Conservation (phyloP, 2,888 invertebrate species). For the Hanleya hanleyi region DNA sequence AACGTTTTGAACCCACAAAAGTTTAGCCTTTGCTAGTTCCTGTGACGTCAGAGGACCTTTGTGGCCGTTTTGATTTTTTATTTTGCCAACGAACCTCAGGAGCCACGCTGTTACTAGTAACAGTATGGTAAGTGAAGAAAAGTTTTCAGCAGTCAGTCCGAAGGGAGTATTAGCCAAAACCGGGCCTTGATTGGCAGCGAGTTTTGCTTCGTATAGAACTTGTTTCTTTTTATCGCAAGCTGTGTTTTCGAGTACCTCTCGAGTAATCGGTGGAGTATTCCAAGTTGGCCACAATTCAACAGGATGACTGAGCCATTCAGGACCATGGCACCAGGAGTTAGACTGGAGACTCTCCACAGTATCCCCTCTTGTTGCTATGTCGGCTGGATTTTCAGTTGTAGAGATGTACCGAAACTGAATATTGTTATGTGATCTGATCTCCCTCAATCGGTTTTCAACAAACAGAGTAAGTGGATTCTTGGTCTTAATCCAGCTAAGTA, state of each 20-base stretch:
- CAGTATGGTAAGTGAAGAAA: constrained; percentile 12
- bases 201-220: no score
- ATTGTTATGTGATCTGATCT: background rate
- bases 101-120: constrained; percentile 14
- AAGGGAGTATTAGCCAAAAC: background rate
- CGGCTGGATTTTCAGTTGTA: background rate
- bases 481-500: background rate
- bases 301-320: background rate
- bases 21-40: background rate
- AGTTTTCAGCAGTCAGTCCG: no score
- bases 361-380: background rate
- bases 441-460: background rate
- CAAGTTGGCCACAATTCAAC: background rate
- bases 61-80: background rate
- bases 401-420: background rate
- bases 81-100: background rate
- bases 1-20: background rate
- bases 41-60: background rate
- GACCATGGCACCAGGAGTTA: background rate
- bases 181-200: no score
- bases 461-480: background rate
- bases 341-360: background rate
- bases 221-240: no score
- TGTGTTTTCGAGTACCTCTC: no score
- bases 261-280: background rate